Evolutionary conservation across 1,140 invertebrate genomes (phyloP), one percentile per base, ranked within the genome.

Genomic region (Acromyrmex charruanus): DNA sequence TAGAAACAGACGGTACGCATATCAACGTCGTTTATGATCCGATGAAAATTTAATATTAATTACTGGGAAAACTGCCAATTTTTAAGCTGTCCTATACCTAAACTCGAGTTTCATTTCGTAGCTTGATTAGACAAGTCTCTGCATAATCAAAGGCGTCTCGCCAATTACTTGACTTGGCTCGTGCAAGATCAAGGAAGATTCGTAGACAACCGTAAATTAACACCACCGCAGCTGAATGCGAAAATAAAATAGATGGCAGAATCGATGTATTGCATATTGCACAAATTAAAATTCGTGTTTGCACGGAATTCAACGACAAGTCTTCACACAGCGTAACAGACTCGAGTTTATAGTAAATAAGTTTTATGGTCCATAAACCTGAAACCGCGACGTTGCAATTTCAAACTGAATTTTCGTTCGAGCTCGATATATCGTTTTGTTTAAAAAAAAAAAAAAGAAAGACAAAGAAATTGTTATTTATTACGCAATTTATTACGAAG

Each of bases 111-210:
- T 31, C 53, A 18, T 7, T 35, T 31, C n/a, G 31, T 49, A 21
- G 39, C 39, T 51, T 18, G 51, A 84, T 61, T 84, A 82, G n/a
- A 74, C 39, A 6, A n/a, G 9, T 5, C 12, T 61, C 25, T 49
- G 55, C 51, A 12, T 63, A 74, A 84, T 75, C 69, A 35, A 35
- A 75, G 55, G 39, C 69, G 28, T 63, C 25, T 51, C 39, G 80
- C 55, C 80, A 84, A 84, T 84, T 84, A 84, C 74, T 84, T 84
- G 49, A 51, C 44, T 84, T 84, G 68, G 80, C 69, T 74, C 58
- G 35, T 14, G 18, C n/a, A 31, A 61, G 25, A 61, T 82, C 55
- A 74, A 68, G 59, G 58, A 28, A 35, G 18, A 6, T 14, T 39
- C 80, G 55, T 25, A 75, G 80, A 84, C 80, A 84, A 75, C 44